phyloP scores from a whole-genome alignment of 1,140 invertebrate species.

The Brachionus manjavacas region DNA sequence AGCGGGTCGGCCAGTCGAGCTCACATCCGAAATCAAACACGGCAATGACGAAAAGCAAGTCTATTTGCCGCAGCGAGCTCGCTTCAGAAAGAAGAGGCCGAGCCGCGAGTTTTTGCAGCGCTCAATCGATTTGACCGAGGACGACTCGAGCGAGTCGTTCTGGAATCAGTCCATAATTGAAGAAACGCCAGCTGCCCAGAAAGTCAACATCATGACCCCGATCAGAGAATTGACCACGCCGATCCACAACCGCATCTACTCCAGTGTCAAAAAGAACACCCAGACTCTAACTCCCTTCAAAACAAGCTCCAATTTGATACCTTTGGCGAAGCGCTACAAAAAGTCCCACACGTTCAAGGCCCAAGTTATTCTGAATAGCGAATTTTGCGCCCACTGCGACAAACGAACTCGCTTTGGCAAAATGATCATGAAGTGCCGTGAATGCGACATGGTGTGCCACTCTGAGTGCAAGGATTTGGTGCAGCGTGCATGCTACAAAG shows the following conservation, averaged over 20 bases:
- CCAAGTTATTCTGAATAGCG: constrained; percentile 30
- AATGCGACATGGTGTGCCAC: constrained; percentile 18
- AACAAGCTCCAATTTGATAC: background rate
- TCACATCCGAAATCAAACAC: constrained; percentile 29
- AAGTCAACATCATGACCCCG: constrained; percentile 33
- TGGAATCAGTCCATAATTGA: constrained; percentile 31
- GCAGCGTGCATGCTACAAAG: constrained; percentile 15
- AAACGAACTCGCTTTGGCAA: constrained; percentile 38
- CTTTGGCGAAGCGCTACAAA: constrained; percentile 29
- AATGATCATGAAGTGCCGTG: constrained; percentile 17
- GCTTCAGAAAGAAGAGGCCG: constrained; percentile 11
- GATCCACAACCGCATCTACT: background rate
- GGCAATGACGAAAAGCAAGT: background rate
- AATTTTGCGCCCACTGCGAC: constrained; percentile 25
- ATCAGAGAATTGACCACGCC: constrained; percentile 12
- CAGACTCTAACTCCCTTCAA: background rate
- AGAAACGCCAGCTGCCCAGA: background rate
- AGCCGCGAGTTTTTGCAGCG: constrained; percentile 13
- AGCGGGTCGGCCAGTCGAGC: background rate
- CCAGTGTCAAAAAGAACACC: background rate
- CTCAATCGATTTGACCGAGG: background rate
- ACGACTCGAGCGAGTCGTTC: constrained; percentile 15
- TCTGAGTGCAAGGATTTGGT: constrained; percentile 28
- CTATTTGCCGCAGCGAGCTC: background rate
- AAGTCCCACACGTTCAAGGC: constrained; percentile 19